Percentiles rank a stretch among this genome's conserved stretches.
Evolutionary conservation across 2,888 invertebrate genomes (phyloP).

Genomic region (Neria commutata): DNA sequence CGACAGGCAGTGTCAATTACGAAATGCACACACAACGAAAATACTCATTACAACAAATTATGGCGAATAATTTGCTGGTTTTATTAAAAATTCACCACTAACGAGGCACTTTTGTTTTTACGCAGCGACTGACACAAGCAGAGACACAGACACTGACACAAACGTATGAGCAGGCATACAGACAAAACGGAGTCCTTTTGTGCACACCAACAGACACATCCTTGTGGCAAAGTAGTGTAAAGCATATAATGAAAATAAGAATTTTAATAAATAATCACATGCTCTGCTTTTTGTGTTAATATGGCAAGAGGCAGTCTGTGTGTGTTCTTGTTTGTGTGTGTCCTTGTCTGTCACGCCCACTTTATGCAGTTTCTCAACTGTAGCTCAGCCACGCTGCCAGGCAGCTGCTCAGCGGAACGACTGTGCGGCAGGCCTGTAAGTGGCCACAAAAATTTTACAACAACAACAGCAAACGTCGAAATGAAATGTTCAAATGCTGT

Average conservation of each 20-base stretch:
- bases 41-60: constrained; percentile 31
- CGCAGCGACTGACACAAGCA: constrained; percentile 17
- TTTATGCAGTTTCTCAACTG: constrained; percentile 10
- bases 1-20: constrained; percentile 12
- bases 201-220: too few species aligned
- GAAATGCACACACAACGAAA: constrained; percentile 5
- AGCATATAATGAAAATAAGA: constrained; percentile 37
- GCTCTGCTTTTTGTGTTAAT: constrained; percentile 39
- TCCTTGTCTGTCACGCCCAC: constrained; percentile 11
- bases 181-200: neutral
- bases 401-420: neutral
- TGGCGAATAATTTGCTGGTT: constrained; percentile 34
- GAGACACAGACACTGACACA: constrained; percentile 10
- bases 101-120: constrained; percentile 40
- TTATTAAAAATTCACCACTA: constrained; percentile 47
- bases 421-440: neutral
- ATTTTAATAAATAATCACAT: constrained; percentile 49
- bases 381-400: neutral
- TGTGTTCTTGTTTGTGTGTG: constrained; percentile 7
- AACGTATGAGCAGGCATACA: neutral
- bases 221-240: too few species aligned
- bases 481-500: neutral
- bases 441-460: constrained; percentile 8
- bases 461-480: neutral
- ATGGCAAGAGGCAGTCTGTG: neutral